phyloP scores from a whole-genome alignment of 92 coral and sea anemone genomes.

The Palythoa grandiflora region DNA sequence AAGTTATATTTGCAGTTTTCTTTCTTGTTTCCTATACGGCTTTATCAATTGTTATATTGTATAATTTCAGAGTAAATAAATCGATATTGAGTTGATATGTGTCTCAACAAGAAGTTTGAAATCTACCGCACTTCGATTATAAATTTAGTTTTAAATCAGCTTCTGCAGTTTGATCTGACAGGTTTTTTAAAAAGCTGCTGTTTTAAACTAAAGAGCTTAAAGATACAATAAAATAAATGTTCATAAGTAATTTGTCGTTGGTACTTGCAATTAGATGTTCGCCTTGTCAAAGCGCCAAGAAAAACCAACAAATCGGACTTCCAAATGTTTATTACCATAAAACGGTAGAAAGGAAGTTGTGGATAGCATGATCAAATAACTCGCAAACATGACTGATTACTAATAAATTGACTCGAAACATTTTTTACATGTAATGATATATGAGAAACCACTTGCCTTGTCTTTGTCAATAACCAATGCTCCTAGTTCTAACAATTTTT shows the following conservation, averaged over 20 bases:
- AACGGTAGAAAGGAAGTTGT: slow-evolving; percentile 1
- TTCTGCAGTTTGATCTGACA: background rate
- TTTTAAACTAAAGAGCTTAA: background rate
- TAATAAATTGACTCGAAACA: background rate
- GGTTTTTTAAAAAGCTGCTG: background rate
- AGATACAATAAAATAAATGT: background rate
- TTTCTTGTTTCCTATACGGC: background rate
- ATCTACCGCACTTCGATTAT: background rate
- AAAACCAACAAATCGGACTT: slow-evolving; percentile 23
- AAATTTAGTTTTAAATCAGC: background rate
- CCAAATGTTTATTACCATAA: background rate
- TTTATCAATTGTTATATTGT: slow-evolving; percentile 14
- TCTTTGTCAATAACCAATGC: slow-evolving; percentile 86
- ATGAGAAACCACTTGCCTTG: slow-evolving; percentile 54
- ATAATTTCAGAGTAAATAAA: slow-evolving; percentile 25
- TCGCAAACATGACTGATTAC: background rate
- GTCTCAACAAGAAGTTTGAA: background rate
- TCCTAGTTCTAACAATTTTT: slow-evolving; percentile 92
- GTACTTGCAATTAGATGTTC: background rate
- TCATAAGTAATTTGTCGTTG: background rate
- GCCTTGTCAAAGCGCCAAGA: slow-evolving; percentile 12
- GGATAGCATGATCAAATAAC: background rate
- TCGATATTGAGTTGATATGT: background rate
- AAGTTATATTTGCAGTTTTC: background rate
- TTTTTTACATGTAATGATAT: too few species aligned